Conservation (phyloP, 2,113 vertebrate genomes). For the Megaptera novaeangliae region DNA sequence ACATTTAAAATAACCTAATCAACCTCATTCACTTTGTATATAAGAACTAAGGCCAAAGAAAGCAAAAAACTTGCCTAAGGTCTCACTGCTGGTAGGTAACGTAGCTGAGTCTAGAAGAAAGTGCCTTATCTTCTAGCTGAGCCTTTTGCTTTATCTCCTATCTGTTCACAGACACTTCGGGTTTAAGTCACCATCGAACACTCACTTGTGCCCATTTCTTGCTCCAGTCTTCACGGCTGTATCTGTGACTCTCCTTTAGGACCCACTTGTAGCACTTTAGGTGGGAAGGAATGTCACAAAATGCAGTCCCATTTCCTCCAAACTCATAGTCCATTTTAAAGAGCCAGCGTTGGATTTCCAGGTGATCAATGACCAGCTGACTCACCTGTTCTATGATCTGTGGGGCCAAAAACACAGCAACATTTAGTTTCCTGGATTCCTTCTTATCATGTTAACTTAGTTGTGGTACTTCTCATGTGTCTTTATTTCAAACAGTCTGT, state of each 20-base stretch:
- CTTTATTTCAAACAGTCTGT: background rate
- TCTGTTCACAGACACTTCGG: background rate
- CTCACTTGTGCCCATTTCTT: conserved; percentile 85
- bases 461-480: background rate
- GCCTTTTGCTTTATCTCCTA: background rate
- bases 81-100: background rate
- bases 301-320: conserved; percentile 85
- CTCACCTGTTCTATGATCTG: conserved; percentile 86
- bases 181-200: background rate
- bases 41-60: background rate
- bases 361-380: conserved; percentile 82
- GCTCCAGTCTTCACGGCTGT: conserved; percentile 76
- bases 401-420: background rate
- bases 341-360: conserved; percentile 86
- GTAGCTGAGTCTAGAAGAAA: background rate
- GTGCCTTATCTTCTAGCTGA: background rate
- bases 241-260: conserved; percentile 69
- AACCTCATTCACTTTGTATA: background rate
- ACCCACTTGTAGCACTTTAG: conserved; percentile 82
- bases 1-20: background rate
- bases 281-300: conserved; percentile 82
- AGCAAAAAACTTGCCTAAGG: background rate
- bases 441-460: background rate
- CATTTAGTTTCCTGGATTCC: background rate
- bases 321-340: conserved; percentile 87